Evolutionary conservation across 1,140 invertebrate genomes (phyloP).

Genomic region (Rhagoletis pomonella): DNA sequence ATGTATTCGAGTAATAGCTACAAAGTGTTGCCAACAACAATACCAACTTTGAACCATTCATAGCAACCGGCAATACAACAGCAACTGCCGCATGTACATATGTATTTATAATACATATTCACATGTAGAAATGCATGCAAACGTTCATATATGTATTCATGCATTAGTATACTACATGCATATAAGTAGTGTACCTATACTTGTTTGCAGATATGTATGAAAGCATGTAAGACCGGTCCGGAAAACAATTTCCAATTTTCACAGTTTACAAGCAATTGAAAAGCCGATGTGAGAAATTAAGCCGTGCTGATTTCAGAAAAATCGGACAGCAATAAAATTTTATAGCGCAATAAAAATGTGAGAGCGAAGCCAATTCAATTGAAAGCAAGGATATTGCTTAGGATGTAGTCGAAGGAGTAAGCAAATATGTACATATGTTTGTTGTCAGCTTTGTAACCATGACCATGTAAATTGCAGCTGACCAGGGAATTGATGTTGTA

Average conservation of each 20-base stretch:
- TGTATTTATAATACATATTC: neutral
- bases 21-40: conserved; percentile 23
- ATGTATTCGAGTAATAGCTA: neutral
- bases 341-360: conserved; percentile 46
- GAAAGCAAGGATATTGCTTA: conserved; percentile 6
- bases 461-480: neutral
- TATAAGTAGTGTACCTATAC: neutral
- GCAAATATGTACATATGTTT: neutral
- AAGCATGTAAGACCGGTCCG: neutral
- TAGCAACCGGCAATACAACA: neutral
- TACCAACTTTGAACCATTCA: neutral
- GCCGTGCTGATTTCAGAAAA: conserved; percentile 34
- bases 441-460: too few species aligned
- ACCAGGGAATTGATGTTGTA: neutral
- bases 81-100: neutral
- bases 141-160: neutral
- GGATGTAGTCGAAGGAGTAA: conserved; percentile 6
- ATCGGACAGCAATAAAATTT: conserved; percentile 52
- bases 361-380: neutral
- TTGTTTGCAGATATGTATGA: neutral
- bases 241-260: conserved; percentile 52
- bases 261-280: conserved; percentile 51
- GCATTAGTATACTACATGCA: too few species aligned
- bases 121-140: too few species aligned
- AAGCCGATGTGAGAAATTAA: conserved; percentile 41